Conservation (phyloP, 2,888 invertebrate species). For the Marasmarcha lunaedactyla region DNA sequence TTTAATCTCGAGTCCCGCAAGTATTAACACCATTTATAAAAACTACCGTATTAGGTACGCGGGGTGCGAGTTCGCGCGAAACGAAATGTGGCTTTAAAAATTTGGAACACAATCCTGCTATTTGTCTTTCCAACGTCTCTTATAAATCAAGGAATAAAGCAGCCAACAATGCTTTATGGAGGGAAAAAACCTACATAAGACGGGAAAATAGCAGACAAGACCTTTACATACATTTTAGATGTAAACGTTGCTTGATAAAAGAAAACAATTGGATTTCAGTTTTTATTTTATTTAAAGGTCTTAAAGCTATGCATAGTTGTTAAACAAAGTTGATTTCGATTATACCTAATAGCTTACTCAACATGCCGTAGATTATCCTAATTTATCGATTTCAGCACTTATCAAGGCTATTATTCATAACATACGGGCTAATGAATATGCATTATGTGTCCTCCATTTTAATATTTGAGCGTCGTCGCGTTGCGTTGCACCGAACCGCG, state of each 20-base stretch:
- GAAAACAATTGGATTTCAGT: constrained; percentile 16
- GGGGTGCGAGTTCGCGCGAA: constrained; percentile 68
- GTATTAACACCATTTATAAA: constrained; percentile 37
- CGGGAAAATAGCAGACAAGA: constrained; percentile 62
- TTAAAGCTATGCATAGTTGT: too few relatives aligned
- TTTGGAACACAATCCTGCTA: constrained; percentile 84
- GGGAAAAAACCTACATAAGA: constrained; percentile 68
- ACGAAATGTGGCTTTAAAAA: constrained; percentile 83
- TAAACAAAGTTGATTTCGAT: too few relatives aligned
- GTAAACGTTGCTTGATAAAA: constrained; percentile 55
- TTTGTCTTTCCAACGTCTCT: constrained; percentile 80
- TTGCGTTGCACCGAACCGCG: constrained; percentile 64
- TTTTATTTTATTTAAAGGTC: too few relatives aligned
- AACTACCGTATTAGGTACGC: constrained; percentile 38
- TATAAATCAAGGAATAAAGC: constrained; percentile 78
- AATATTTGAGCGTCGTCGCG: constrained; percentile 57
- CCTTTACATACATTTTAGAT: constrained; percentile 61
- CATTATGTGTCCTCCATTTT: constrained; percentile 45
- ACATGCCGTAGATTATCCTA: too few relatives aligned
- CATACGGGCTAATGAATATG: background rate
- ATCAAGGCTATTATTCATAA: background rate
- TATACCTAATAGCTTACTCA: too few relatives aligned
- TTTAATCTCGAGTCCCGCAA: constrained; percentile 16
- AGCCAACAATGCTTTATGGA: constrained; percentile 74
- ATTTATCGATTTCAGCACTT: background rate